Base-by-base conservation (phyloP, 1,140 invertebrate species). In the Notospermus geniculatus region DNA sequence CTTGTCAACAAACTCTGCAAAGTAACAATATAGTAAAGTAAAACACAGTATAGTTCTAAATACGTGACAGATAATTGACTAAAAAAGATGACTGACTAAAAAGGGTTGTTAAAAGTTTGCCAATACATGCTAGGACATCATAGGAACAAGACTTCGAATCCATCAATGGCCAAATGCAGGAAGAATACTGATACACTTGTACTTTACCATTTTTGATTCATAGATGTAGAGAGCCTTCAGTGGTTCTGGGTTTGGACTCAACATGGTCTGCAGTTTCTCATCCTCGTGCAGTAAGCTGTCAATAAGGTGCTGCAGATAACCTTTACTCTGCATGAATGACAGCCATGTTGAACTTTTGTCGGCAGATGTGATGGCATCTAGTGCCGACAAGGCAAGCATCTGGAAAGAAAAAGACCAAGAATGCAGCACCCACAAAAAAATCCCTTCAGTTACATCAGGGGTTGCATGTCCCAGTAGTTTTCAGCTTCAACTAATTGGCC, bases 241-340 rank as follows among this genome's bases (percentile, higher is more conserved):
- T 13, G 88, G 87, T 41, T 88, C 86, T 0, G 88, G 87, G 30
- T 85, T 83, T 1, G 87, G 84, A 63, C 88, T 87, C 22, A 95
- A 74, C 17, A 91, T 84, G 54, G 84, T 81, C 66, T 86, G 84
- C 0, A 96, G 77, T 30, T 88, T 84, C 46, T 85, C 84, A 74
- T 94, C 89, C 52, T 90, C 89, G 58, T 89, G 87, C 39, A 88
- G 70, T 28, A 96, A 73, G 62, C 88, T 89, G 68, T 93, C 90
- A 27, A 95, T 88, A 55, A 94, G 84, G 68, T 91, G 89, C 66
- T 90, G 88, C 22, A 96, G 79, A 72, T 94, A 94, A 1, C 92
- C 93, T 62, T 89, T 86, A 32, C 88, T 87, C 0, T 87, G 85
- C 32, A 94, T 78, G 67, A 90, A 90, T 13, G 86, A 84, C 64